Conservation (phyloP, 2,888 invertebrate species). For the Metellina segmentata region DNA sequence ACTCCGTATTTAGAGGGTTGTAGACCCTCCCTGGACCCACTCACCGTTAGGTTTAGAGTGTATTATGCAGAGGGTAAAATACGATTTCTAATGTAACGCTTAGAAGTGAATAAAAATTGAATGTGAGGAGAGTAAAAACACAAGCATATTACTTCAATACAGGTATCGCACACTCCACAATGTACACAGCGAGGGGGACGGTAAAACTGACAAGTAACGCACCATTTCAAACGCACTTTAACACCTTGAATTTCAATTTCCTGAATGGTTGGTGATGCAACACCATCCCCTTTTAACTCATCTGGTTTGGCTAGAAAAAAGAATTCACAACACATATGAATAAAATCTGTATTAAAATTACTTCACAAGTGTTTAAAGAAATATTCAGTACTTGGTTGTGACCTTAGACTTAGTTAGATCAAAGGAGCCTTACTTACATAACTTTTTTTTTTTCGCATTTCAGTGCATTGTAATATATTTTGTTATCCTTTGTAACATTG, state of each 20-base stretch:
- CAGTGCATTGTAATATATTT: no score
- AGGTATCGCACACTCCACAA: slow-evolving; percentile 99
- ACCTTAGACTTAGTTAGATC: not conserved
- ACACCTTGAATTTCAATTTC: slow-evolving; percentile 99
- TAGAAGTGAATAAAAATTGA: no score
- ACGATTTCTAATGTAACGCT: no score
- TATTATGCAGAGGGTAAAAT: no score
- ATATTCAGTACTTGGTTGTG: not conserved
- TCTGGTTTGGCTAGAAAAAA: slow-evolving; percentile 90
- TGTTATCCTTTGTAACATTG: no score
- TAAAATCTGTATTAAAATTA: not conserved
- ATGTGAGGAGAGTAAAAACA: no score
- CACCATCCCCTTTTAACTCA: slow-evolving; percentile 98
- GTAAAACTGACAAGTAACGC: slow-evolving; percentile 99
- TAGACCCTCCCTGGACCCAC: no score
- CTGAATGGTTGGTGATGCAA: slow-evolving; percentile 96
- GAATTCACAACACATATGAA: not conserved
- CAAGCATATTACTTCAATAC: slow-evolving; percentile 87
- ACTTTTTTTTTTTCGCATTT: no score
- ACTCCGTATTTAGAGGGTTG: no score
- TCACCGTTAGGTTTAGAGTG: no score
- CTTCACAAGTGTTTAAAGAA: not conserved
- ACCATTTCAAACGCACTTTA: slow-evolving; percentile 99
- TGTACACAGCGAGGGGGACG: slow-evolving; percentile 99
- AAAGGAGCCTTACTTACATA: no score